Evolutionary conservation across 1,140 invertebrate genomes (phyloP).

Genomic region (Periplaneta americana): DNA sequence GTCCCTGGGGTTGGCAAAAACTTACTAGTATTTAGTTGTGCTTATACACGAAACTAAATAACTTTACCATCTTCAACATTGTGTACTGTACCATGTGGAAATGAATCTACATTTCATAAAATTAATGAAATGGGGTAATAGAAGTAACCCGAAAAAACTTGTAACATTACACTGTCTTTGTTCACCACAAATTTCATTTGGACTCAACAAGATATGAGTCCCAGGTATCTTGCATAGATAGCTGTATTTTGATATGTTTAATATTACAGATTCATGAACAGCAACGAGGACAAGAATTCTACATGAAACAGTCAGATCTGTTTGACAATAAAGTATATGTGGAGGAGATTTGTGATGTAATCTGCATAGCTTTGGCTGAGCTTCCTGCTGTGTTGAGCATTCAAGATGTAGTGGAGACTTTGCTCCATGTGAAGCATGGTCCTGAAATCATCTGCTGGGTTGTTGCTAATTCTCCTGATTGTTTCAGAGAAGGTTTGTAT

Average conservation of each 20-base stretch:
- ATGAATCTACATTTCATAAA: too few relatives aligned
- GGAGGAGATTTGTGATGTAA: constrained; percentile 91
- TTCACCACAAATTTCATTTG: neutral
- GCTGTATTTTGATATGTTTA: too few relatives aligned
- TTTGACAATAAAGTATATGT: constrained; percentile 94
- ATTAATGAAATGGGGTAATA: too few relatives aligned
- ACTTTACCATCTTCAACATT: too few relatives aligned
- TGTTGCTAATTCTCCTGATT: constrained; percentile 89
- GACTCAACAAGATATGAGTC: too few relatives aligned
- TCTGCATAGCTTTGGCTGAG: constrained; percentile 90
- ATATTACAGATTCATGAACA: constrained; percentile 38
- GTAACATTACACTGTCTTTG: neutral
- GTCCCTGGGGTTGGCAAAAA: too few relatives aligned
- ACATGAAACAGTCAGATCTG: constrained; percentile 80
- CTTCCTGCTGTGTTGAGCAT: constrained; percentile 83
- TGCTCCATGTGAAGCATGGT: constrained; percentile 88
- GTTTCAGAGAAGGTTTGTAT: constrained; percentile 77
- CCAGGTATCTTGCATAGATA: too few relatives aligned
- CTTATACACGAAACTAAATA: too few relatives aligned
- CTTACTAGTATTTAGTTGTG: too few relatives aligned
- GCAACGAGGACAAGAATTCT: constrained; percentile 53
- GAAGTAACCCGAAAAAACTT: too few relatives aligned
- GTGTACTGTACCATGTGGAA: too few relatives aligned
- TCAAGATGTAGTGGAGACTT: constrained; percentile 74
- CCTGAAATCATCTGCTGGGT: constrained; percentile 82